Evolutionary conservation across 2,888 invertebrate species (phyloP), one percentile per base, ranked within the genome.

Genomic region (Archips xylosteana): DNA sequence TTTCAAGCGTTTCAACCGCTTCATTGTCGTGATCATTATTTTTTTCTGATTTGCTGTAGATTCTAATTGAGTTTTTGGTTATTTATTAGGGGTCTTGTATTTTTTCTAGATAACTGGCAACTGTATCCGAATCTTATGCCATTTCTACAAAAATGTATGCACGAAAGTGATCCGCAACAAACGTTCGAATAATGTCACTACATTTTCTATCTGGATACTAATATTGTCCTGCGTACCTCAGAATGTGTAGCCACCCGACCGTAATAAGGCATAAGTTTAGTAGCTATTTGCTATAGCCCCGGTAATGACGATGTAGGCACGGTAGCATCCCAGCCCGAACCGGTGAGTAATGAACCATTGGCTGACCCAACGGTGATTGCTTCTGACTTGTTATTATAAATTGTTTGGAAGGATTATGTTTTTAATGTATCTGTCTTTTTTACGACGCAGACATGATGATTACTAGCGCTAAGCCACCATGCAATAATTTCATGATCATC

Each of bases 251-350:
- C 36, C 80, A 80, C 84, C 82, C 80, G 75, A 86, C 67, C 71
- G 79, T 85, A 90, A 87, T 88, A 90, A 89, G 87, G 86, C 84
- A 86, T 87, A 86, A 88, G 87, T 88, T 87, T 87, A 89, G 83
- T 87, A 86, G 85, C 87, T 84, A 89, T 92, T 90, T 87, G 87
- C 87, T 87, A 83, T 81, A 81, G 79, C 82, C 83, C 85, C 74
- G 75, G 88, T 92, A 92, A 92, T 92, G 90, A 92, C 85, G 89
- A 87, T 88, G 90, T 90, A 60, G 76, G 76, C 77, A 85, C 92
- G 80, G 92, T 92, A 92, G 92, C 92, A 81, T 89, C 87, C 89
- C 88, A 32, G 57, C 32, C 32, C 32, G 32, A 57, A 57, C 57
- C 12, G 12, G 23, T 57, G 57, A 57, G 32, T 57, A 57, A 57